Conservation (phyloP, 2,888 invertebrate genomes). For the Steromphala cineraria region DNA sequence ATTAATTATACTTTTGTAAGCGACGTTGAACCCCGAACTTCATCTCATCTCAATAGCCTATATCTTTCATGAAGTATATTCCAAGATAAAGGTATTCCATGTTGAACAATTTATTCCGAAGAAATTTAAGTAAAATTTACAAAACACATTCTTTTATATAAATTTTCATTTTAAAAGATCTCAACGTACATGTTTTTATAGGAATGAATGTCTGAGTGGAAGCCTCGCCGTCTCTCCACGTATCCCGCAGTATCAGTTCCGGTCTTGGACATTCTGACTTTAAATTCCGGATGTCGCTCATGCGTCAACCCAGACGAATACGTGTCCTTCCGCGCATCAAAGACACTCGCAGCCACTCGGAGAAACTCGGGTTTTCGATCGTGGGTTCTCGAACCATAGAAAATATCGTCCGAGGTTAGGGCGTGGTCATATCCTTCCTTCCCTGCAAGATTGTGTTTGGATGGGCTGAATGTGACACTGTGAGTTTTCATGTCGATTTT, state of each 20-base stretch:
- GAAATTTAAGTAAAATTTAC: too few species aligned
- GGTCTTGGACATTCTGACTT: slow-evolving; percentile 43
- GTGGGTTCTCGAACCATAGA: slow-evolving; percentile 34
- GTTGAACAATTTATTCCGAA: too few species aligned
- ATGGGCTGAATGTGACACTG: slow-evolving; percentile 40
- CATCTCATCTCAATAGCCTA: too few species aligned
- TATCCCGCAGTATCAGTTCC: slow-evolving; percentile 43
- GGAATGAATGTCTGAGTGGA: slow-evolving; percentile 51
- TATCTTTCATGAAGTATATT: too few species aligned
- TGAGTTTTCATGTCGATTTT: slow-evolving; percentile 40
- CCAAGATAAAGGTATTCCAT: too few species aligned
- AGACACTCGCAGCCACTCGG: slow-evolving; percentile 51
- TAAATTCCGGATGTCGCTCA: slow-evolving; percentile 46
- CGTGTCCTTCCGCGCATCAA: slow-evolving; percentile 44
- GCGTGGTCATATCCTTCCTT: slow-evolving; percentile 50
- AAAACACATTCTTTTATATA: too few species aligned
- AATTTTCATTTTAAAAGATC: slow-evolving; percentile 25
- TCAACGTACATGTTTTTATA: slow-evolving; percentile 48
- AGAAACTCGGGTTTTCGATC: slow-evolving; percentile 49
- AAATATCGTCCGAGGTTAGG: slow-evolving; percentile 48
- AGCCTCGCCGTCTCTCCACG: slow-evolving; percentile 43
- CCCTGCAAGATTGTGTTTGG: slow-evolving; percentile 45
- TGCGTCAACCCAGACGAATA: slow-evolving; percentile 46
- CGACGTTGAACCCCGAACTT: too few species aligned
- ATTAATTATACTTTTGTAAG: too few species aligned